Percentiles rank a stretch among this genome's conserved stretches.
phyloP scores from a whole-genome alignment of 2,797 vertebrate genomes.

The Chelon labrosus region DNA sequence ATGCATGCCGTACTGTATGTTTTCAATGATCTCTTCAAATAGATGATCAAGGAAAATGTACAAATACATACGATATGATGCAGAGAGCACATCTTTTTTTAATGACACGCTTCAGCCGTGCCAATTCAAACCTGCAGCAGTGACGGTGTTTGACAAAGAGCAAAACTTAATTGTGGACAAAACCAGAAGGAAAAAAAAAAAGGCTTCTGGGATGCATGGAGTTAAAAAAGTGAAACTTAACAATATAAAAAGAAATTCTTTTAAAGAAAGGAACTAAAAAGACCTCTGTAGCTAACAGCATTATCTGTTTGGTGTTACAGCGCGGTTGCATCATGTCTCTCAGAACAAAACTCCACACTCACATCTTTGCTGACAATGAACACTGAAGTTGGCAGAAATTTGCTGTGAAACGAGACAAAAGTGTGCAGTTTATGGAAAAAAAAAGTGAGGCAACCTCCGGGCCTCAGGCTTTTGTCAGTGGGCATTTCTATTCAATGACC shows the following conservation, averaged over 20 bases:
- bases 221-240: conserved; percentile 86
- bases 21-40: conserved; percentile 47
- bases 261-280: conserved; percentile 86
- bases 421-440: conserved; percentile 83
- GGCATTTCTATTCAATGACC: conserved; percentile 80
- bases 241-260: conserved; percentile 84
- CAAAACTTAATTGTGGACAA: conserved; percentile 63
- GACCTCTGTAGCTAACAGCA: conserved; percentile 87
- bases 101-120: conserved; percentile 19
- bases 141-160: conserved; percentile 55
- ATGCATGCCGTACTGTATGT: conserved; percentile 33
- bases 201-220: conserved; percentile 69
- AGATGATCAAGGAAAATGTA: conserved; percentile 43
- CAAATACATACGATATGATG: conserved; percentile 25
- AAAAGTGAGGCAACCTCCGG: conserved; percentile 84
- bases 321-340: conserved; percentile 88
- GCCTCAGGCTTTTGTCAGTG: conserved; percentile 82
- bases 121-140: conserved; percentile 42
- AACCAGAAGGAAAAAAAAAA: conserved; percentile 27
- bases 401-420: conserved; percentile 86
- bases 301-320: conserved; percentile 88
- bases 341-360: conserved; percentile 85
- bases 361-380: conserved; percentile 89
- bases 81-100: conserved; percentile 32
- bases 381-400: conserved; percentile 88